A percentile compares a stretch with the other conserved stretches of the same genome.
Evolutionary conservation across 2,113 vertebrate genomes (phyloP).

Genomic region (Isurus oxyrinchus): DNA sequence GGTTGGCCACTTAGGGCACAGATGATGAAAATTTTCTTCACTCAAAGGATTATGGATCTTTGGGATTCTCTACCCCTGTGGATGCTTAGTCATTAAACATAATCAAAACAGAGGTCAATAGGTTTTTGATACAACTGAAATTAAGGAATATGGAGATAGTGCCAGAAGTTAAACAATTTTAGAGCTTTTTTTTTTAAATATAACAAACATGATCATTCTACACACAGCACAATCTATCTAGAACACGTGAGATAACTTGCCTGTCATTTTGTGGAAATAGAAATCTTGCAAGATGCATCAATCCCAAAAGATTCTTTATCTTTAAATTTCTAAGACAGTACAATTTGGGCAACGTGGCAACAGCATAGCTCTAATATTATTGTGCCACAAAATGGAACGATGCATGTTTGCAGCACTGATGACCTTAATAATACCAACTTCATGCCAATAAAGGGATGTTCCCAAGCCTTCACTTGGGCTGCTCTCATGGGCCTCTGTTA

Average conservation of each 20-base stretch:
- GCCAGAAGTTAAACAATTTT: background rate
- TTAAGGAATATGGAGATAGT: too few relatives aligned
- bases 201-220: background rate
- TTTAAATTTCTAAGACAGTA: background rate
- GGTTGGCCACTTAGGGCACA: too few relatives aligned
- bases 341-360: background rate
- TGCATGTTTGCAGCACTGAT: background rate
- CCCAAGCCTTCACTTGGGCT: background rate
- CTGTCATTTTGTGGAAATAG: background rate
- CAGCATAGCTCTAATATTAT: background rate
- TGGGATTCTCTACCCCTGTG: too few relatives aligned
- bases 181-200: background rate
- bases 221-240: background rate
- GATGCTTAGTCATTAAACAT: too few relatives aligned
- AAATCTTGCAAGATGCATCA: background rate
- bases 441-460: background rate
- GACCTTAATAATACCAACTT: background rate
- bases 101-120: too few relatives aligned
- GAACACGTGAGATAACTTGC: background rate
- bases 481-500: background rate
- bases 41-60: too few relatives aligned
- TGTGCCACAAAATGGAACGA: background rate
- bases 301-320: background rate
- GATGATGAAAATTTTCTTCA: too few relatives aligned
- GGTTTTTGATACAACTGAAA: too few relatives aligned